Percentiles rank a stretch among this genome's conserved stretches.
phyloP scores from a whole-genome alignment of 2,797 vertebrate species.

The Monodelphis domestica region DNA sequence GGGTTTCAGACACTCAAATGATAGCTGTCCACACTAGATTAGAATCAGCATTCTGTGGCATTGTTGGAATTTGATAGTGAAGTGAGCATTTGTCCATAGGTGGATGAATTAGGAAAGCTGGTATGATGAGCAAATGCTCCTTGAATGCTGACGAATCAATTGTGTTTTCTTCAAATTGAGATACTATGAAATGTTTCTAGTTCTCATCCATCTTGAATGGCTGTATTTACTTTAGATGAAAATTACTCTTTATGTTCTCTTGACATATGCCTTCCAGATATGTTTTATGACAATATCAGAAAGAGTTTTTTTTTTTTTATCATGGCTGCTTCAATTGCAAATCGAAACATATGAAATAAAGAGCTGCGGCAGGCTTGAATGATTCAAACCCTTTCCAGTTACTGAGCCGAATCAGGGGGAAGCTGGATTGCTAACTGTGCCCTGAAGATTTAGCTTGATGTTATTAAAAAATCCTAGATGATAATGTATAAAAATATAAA shows the following conservation, averaged over 20 bases:
- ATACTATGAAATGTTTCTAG: constrained; percentile 66
- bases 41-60: constrained; percentile 38
- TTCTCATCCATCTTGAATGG: constrained; percentile 74
- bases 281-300: constrained; percentile 73
- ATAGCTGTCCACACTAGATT: constrained; percentile 12
- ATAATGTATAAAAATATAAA: too few species aligned
- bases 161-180: constrained; percentile 76
- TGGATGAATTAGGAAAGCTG: constrained; percentile 56
- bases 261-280: constrained; percentile 79
- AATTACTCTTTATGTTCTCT: constrained; percentile 72
- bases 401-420: constrained; percentile 64
- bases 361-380: constrained; percentile 48
- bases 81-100: constrained; percentile 33
- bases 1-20: constrained; percentile 16
- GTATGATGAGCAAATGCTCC: constrained; percentile 59
- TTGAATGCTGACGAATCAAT: constrained; percentile 68
- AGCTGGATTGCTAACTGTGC: constrained; percentile 65
- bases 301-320: constrained; percentile 49
- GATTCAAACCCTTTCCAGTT: constrained; percentile 72
- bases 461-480: constrained; percentile 61
- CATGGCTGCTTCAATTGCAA: constrained; percentile 71
- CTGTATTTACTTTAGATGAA: constrained; percentile 80
- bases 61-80: constrained; percentile 47
- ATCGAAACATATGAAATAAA: constrained; percentile 75
- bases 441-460: constrained; percentile 68